Conservation (phyloP, 1,140 invertebrate genomes). For the Camponotus vicinus region DNA sequence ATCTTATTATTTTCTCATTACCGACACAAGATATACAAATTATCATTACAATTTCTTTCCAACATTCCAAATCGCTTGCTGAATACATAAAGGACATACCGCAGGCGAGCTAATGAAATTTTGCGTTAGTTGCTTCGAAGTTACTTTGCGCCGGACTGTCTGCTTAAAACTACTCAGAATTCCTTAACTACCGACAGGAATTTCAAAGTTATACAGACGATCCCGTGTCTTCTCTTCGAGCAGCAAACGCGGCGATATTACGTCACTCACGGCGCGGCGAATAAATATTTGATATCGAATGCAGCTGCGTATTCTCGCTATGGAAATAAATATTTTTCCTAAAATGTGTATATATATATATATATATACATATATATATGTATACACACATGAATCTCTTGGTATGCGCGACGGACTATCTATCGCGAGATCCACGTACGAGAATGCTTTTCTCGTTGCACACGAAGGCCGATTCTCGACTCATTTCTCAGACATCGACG, state of each 20-base stretch:
- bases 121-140: constrained; percentile 50
- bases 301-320: neutral
- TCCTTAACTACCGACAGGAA: constrained; percentile 44
- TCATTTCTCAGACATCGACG: constrained; percentile 41
- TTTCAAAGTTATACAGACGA: constrained; percentile 48
- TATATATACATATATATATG: too few relatives aligned
- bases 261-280: constrained; percentile 6
- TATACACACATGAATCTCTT: too few relatives aligned
- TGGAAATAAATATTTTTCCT: constrained; percentile 47
- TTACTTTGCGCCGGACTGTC: constrained; percentile 29
- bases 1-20: neutral
- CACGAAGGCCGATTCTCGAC: constrained; percentile 1
- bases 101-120: constrained; percentile 53
- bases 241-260: neutral
- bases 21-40: neutral
- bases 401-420: neutral
- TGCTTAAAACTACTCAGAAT: constrained; percentile 57
- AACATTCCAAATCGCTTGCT: constrained; percentile 26
- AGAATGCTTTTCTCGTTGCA: neutral
- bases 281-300: constrained; percentile 56
- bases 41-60: constrained; percentile 19
- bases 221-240: constrained; percentile 23
- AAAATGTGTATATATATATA: neutral
- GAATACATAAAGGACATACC: constrained; percentile 40
- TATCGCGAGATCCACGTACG: neutral